These are phyloP conservation scores for Periophthalmus modestus DNA, from an alignment of 2,113 vertebrate genomes.

Conservation along the genomic window DNA sequence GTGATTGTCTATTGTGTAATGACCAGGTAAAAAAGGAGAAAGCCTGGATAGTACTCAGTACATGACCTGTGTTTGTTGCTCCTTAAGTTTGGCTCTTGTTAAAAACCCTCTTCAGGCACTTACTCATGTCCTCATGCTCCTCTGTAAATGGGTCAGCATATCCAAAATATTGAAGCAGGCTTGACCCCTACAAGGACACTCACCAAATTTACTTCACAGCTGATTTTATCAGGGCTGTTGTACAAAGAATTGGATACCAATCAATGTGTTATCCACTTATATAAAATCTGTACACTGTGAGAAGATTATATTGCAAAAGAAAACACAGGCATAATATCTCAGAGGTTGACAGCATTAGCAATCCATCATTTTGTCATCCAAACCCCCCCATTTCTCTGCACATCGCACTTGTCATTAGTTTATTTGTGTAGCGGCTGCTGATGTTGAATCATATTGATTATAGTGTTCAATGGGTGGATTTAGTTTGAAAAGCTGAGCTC, in stretches of 20 bases:
- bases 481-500: constrained; percentile 63
- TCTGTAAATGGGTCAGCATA: constrained; percentile 61
- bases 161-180: constrained; percentile 50
- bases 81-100: constrained; percentile 23
- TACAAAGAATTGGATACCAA: constrained; percentile 16
- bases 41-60: constrained; percentile 11
- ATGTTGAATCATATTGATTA: constrained; percentile 67
- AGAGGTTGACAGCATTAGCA: constrained; percentile 31
- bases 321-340: constrained; percentile 34
- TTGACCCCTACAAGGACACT: constrained; percentile 54
- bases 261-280: constrained; percentile 23
- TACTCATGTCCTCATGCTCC: constrained; percentile 27
- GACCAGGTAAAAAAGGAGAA: neutral
- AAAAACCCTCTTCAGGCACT: constrained; percentile 10
- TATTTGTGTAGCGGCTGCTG: constrained; percentile 56
- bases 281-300: constrained; percentile 14
- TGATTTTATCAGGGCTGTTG: constrained; percentile 42
- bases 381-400: constrained; percentile 57
- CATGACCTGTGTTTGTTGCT: constrained; percentile 4
- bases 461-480: constrained; percentile 42
- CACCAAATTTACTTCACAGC: constrained; percentile 50
- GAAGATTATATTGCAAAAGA: constrained; percentile 37
- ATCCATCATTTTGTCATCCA: constrained; percentile 52
- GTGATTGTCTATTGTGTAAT: neutral
- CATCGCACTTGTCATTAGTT: constrained; percentile 56